phyloP scores from a whole-genome alignment of 1,140 invertebrate genomes.

The Watersipora subatra region DNA sequence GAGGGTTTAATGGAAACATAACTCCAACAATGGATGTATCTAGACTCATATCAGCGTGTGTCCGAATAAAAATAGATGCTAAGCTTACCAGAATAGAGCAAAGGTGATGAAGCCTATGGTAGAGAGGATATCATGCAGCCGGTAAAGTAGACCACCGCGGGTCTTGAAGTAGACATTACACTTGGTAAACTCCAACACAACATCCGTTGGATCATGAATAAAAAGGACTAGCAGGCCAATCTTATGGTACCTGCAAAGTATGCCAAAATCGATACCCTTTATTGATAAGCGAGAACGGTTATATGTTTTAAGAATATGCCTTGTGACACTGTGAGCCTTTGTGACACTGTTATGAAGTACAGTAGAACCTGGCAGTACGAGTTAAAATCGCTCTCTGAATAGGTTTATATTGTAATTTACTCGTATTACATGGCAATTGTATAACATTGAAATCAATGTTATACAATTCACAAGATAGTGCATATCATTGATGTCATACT shows the following conservation, averaged over 20 bases:
- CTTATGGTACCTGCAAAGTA: constrained; percentile 25
- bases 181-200: constrained; percentile 41
- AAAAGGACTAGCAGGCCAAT: constrained; percentile 37
- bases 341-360: too few species aligned
- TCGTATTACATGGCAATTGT: too few species aligned
- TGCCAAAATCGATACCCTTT: not conserved
- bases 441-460: too few species aligned
- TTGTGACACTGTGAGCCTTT: not conserved
- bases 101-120: constrained; percentile 34
- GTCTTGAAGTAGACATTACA: constrained; percentile 38
- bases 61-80: too few species aligned
- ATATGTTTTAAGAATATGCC: not conserved
- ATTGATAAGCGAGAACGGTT: not conserved
- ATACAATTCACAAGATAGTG: too few species aligned
- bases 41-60: too few species aligned
- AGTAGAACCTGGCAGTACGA: not conserved
- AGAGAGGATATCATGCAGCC: constrained; percentile 25
- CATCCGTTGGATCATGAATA: constrained; percentile 39
- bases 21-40: too few species aligned
- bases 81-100: constrained; percentile 31
- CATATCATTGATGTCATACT: too few species aligned
- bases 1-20: too few species aligned
- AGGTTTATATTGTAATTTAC: too few species aligned
- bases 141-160: constrained; percentile 22
- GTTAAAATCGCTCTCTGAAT: too few species aligned